These are phyloP conservation scores for Amphimedon queenslandica DNA, from an alignment of 37 sponge, comb jelly and placozoan species.

Conservation along the genomic window DNA sequence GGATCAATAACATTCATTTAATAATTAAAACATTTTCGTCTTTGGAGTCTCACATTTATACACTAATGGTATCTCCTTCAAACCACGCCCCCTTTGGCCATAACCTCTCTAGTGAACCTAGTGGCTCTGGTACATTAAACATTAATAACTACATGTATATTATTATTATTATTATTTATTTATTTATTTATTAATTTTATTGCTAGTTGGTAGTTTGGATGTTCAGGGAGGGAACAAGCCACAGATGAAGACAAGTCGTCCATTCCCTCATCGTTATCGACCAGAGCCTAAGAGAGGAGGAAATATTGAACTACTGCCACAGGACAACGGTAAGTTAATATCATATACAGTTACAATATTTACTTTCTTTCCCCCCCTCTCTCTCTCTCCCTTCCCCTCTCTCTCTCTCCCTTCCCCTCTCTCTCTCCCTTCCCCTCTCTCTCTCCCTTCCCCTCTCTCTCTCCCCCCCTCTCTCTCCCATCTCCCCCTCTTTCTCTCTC, in stretches of 20 bases:
- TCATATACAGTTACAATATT: too few species aligned
- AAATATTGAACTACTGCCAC: conserved; percentile 2
- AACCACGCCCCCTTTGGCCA: not conserved
- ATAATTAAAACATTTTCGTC: conserved; percentile 38
- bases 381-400: too few species aligned
- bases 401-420: too few species aligned
- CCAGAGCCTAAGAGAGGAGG: not conserved
- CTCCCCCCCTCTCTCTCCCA: too few species aligned
- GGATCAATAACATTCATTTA: conserved; percentile 66
- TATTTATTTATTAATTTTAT: too few species aligned
- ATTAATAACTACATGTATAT: not conserved
- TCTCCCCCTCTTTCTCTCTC: not conserved
- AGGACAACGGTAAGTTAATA: too few species aligned
- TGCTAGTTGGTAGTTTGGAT: too few species aligned
- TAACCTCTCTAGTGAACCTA: not conserved
- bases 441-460: too few species aligned
- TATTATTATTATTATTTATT: not conserved
- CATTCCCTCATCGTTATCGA: conserved; percentile 6
- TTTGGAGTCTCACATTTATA: conserved; percentile 47
- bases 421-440: too few species aligned
- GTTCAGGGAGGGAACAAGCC: not conserved
- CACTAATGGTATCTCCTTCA: conserved; percentile 5
- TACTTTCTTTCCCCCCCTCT: too few species aligned
- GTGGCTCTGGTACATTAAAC: not conserved
- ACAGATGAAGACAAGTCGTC: not conserved